Percentiles rank a stretch among this genome's conserved stretches.
phyloP scores from a whole-genome alignment of 2,888 invertebrate species.

The Magallana nippona region DNA sequence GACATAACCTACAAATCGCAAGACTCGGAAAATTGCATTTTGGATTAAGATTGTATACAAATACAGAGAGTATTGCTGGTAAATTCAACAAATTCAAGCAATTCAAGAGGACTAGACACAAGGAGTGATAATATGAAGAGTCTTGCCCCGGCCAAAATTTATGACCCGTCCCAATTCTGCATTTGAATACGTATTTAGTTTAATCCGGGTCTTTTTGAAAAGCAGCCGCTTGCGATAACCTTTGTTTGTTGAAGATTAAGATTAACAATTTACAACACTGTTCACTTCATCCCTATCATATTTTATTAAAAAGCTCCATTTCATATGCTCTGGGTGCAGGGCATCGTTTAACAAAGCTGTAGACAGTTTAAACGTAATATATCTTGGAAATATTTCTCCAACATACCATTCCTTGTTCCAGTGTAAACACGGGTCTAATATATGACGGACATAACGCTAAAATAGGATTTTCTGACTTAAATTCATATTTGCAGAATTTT shows the following conservation, averaged over 20 bases:
- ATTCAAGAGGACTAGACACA: slow-evolving; percentile 18
- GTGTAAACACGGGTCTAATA: neutral
- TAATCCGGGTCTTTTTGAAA: slow-evolving; percentile 35
- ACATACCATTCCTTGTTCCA: neutral
- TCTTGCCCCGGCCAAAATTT: slow-evolving; percentile 18
- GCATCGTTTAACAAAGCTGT: neutral
- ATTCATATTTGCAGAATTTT: too few relatives aligned
- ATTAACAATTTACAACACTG: slow-evolving; percentile 30
- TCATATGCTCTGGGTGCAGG: neutral
- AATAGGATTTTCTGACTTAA: neutral
- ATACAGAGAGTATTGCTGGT: neutral
- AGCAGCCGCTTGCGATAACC: slow-evolving; percentile 28
- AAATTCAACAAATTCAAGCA: slow-evolving; percentile 27
- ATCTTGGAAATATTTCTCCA: neutral
- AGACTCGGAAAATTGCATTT: slow-evolving; percentile 23
- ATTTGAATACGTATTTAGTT: neutral
- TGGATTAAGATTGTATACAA: slow-evolving; percentile 36
- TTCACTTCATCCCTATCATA: slow-evolving; percentile 15
- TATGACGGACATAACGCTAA: neutral
- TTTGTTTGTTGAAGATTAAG: slow-evolving; percentile 39
- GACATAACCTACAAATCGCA: neutral
- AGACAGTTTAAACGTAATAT: neutral
- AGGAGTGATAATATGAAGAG: slow-evolving; percentile 1
- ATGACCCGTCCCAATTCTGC: slow-evolving; percentile 15
- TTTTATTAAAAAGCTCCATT: slow-evolving; percentile 30